Evolutionary conservation across 2,797 vertebrate genomes (phyloP), one percentile per base, ranked within the genome.

Genomic region (Pogoniulus pusillus): DNA sequence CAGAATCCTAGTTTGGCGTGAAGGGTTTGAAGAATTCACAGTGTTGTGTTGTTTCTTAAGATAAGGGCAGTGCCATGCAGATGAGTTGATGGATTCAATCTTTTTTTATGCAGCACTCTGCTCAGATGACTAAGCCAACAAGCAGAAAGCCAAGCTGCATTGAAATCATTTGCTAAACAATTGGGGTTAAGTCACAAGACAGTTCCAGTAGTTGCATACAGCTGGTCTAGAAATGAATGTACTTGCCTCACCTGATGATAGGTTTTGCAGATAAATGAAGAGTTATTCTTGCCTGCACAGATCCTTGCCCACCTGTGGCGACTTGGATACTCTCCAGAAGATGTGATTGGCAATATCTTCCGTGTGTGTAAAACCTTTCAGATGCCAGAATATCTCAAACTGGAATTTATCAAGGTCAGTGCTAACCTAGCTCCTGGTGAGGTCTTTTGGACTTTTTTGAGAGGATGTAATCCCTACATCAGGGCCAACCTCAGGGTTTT

Each of bases 331-430:
- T 98, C 99, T 4, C 99, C 99, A 0, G 99, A 99, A 90, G 99
- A 99, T 95, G 98, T 99, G 90, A 99, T 99, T 20, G 98, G 99
- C 41, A 99, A 99, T 95, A 98, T 99, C 93, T 99, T 99, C 94
- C 98, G 99, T 87, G 99, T 99, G 64, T 99, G 98, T 66, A 99
- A 99, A 96, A 99, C 99, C n/a, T 99, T 97, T 94, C 98, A 98
- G 53, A 99, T 99, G 99, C 97, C 98, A 0, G 99, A 99, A 79
- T 99, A 99, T 91, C 97, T 99, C 82, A 99, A 99, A 69, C 96
- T 99, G 97, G 99, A 99, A 94, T 99, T 98, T 82, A 98, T 99
- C 91, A 99, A 99, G 98, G 99, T 99, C 63, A 80, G 96, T 96
- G 34, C 47, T 78, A 22, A 49, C 22, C 9, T 22, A 8, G 37